Percentiles rank a stretch among this genome's conserved stretches.
These are phyloP conservation scores for Lasiurus cinereus DNA, from an alignment of 2,113 vertebrate genomes.

Conservation along the genomic window DNA sequence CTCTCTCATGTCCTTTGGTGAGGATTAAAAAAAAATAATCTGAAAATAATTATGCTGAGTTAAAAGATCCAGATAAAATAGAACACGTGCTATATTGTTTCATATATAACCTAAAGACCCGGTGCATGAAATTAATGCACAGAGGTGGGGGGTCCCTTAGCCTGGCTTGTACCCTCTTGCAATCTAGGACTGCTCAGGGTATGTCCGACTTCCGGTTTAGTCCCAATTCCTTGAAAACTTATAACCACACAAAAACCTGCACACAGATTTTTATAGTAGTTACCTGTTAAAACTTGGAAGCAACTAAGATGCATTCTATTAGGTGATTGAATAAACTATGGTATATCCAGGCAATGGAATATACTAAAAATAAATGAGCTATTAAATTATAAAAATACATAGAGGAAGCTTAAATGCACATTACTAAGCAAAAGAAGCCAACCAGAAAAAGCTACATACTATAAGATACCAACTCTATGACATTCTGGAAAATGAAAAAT, in stretches of 20 bases:
- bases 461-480: neutral
- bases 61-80: neutral
- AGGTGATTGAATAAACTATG: neutral
- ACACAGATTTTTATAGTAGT: neutral
- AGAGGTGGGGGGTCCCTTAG: too few relatives aligned
- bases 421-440: conserved; percentile 1
- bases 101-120: neutral
- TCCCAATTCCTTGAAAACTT: neutral
- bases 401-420: neutral
- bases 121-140: too few relatives aligned
- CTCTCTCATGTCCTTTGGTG: too few relatives aligned
- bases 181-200: too few relatives aligned
- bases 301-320: neutral
- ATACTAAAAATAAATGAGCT: neutral
- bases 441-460: neutral
- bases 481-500: neutral
- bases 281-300: neutral
- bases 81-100: neutral
- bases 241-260: neutral
- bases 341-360: neutral
- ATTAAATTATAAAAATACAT: neutral
- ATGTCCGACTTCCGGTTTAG: too few relatives aligned
- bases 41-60: neutral
- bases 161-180: too few relatives aligned
- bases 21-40: neutral